Evolutionary conservation across 2,888 invertebrate genomes (phyloP).

Genomic region (Dicranocentrus wangi): DNA sequence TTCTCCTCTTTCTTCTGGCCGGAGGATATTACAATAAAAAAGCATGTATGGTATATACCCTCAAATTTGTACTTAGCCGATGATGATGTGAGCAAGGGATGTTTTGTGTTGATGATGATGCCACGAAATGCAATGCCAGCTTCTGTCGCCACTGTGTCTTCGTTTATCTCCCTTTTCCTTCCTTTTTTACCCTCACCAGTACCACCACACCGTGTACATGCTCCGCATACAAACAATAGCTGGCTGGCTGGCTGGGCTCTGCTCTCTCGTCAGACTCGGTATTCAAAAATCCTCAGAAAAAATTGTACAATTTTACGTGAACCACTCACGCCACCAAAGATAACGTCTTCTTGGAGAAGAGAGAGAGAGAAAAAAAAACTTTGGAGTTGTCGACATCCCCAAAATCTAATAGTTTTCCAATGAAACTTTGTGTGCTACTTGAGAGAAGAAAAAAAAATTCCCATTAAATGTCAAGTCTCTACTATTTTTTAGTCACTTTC

Average conservation of each 20-base stretch:
- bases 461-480: no score
- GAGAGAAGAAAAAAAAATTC: no score
- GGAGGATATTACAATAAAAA: conserved; percentile 47
- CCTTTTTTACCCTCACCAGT: conserved; percentile 27
- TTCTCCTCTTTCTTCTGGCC: conserved; percentile 5
- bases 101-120: no score
- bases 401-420: conserved; percentile 53
- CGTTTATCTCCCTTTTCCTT: conserved; percentile 48
- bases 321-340: conserved; percentile 1
- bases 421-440: conserved; percentile 21
- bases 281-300: no score
- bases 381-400: conserved; percentile 16
- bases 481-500: not conserved
- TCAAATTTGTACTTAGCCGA: conserved; percentile 55
- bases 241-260: no score
- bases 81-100: conserved; percentile 60
- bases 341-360: conserved; percentile 3
- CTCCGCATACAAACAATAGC: conserved; percentile 42
- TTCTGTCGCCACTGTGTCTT: conserved; percentile 60
- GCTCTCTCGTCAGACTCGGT: no score
- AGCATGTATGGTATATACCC: conserved; percentile 18
- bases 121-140: conserved; percentile 39
- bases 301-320: no score
- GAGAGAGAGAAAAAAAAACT: not conserved
- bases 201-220: no score